Conservation (phyloP, 2,113 vertebrate species). For the Morone chrysops region DNA sequence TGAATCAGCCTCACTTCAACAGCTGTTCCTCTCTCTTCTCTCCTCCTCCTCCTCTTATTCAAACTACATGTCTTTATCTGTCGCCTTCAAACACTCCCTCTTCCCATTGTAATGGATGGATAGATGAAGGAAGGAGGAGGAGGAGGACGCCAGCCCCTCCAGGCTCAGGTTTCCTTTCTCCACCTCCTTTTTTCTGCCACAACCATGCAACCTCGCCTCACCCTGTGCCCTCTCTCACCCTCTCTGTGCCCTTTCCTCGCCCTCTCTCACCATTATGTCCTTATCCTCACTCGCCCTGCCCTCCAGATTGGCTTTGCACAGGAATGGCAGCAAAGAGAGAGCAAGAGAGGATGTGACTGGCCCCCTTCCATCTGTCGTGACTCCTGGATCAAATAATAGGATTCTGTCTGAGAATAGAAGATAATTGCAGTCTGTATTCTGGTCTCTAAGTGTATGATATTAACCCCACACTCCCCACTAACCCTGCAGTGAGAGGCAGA, state of each 20-base stretch:
- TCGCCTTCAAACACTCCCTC: constrained; percentile 68
- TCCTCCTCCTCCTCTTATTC: neutral
- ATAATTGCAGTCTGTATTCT: constrained; percentile 88
- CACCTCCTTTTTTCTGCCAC: constrained; percentile 46
- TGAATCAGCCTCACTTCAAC: constrained; percentile 6
- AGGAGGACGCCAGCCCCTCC: constrained; percentile 32
- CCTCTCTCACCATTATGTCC: constrained; percentile 80
- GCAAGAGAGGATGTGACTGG: constrained; percentile 78
- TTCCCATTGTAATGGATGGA: constrained; percentile 65
- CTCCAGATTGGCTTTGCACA: constrained; percentile 82
- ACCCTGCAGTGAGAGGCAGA: constrained; percentile 86
- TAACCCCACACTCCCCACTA: constrained; percentile 84
- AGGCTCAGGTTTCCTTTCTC: constrained; percentile 80
- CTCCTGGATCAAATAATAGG: constrained; percentile 84
- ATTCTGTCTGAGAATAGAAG: constrained; percentile 88
- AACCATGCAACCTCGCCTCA: constrained; percentile 38
- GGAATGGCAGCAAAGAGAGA: constrained; percentile 74
- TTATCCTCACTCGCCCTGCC: constrained; percentile 53
- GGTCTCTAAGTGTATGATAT: constrained; percentile 87
- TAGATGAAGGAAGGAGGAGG: constrained; percentile 52
- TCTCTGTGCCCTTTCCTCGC: constrained; percentile 54
- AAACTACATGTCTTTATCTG: constrained; percentile 58
- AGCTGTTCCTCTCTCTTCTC: constrained; percentile 28
- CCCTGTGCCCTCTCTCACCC: constrained; percentile 62
- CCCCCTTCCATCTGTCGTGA: constrained; percentile 88